Evolutionary conservation across 2,888 invertebrate genomes (phyloP).

Genomic region (Drosophila paranaensis): DNA sequence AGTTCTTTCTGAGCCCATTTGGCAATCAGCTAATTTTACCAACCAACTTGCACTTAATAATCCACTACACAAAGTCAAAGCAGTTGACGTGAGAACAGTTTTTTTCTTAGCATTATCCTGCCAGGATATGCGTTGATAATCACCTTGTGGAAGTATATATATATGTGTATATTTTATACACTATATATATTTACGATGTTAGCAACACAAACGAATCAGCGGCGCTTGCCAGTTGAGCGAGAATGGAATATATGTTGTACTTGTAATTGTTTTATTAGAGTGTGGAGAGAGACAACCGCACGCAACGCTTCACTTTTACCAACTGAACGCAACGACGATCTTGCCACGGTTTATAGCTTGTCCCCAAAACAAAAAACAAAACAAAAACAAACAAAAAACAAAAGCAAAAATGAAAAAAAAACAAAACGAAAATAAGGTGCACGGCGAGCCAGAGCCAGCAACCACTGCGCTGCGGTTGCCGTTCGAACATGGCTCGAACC

Average conservation of each 20-base stretch:
- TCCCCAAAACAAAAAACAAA: conserved; percentile 78
- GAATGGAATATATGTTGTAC: conserved; percentile 16
- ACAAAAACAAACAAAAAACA: conserved; percentile 48
- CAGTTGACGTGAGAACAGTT: conserved; percentile 18
- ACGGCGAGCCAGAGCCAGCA: conserved; percentile 31
- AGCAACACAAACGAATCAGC: conserved; percentile 35
- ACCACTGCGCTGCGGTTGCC: conserved; percentile 43
- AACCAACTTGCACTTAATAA: not conserved
- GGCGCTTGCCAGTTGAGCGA: conserved; percentile 30
- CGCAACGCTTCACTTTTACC: conserved; percentile 84
- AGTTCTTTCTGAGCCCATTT: no score
- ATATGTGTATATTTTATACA: conserved; percentile 8
- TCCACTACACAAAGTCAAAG: conserved; percentile 33
- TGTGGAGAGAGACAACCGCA: conserved; percentile 76
- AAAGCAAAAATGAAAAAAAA: conserved; percentile 44
- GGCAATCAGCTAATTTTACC: not conserved
- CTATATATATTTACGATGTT: conserved; percentile 2
- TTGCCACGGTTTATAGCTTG: conserved; percentile 85
- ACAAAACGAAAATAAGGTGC: conserved; percentile 41
- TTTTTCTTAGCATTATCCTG: conserved; percentile 29
- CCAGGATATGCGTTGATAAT: conserved; percentile 48
- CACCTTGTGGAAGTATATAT: conserved; percentile 31
- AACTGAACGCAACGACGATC: conserved; percentile 84
- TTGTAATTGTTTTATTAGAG: conserved; percentile 27
- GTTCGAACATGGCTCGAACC: conserved; percentile 66